Evolutionary conservation across 2,113 vertebrate species (phyloP).

Genomic region (Urocolius indicus): DNA sequence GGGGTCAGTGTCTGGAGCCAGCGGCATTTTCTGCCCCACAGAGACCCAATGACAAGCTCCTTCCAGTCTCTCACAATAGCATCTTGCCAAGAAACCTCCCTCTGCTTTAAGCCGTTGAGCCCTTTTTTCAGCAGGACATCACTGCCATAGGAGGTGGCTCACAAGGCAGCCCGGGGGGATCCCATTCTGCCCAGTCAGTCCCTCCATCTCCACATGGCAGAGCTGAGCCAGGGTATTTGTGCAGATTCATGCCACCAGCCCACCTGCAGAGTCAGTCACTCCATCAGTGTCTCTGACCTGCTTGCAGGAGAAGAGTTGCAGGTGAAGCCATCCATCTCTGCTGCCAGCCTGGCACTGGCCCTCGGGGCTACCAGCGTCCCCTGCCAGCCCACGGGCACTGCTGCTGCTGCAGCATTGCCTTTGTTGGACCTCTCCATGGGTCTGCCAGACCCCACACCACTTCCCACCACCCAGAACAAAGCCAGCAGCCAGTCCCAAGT

Average conservation of each 20-base stretch:
- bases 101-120: background rate
- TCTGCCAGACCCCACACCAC: background rate
- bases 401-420: background rate
- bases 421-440: background rate
- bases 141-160: background rate
- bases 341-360: background rate
- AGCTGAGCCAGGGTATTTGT: background rate
- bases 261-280: background rate
- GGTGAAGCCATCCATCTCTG: background rate
- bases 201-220: background rate
- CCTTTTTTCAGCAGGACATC: background rate
- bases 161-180: background rate
- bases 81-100: background rate
- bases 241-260: background rate
- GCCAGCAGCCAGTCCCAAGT: background rate
- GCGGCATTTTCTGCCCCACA: background rate
- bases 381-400: background rate
- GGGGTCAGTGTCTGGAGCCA: background rate
- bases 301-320: rapidly evolving
- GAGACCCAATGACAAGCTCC: background rate
- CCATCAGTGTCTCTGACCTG: background rate
- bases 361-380: background rate
- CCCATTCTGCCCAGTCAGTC: background rate
- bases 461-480: background rate
- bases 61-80: background rate